Conservation (phyloP, 2,113 vertebrate species). For the Acinonyx jubatus region DNA sequence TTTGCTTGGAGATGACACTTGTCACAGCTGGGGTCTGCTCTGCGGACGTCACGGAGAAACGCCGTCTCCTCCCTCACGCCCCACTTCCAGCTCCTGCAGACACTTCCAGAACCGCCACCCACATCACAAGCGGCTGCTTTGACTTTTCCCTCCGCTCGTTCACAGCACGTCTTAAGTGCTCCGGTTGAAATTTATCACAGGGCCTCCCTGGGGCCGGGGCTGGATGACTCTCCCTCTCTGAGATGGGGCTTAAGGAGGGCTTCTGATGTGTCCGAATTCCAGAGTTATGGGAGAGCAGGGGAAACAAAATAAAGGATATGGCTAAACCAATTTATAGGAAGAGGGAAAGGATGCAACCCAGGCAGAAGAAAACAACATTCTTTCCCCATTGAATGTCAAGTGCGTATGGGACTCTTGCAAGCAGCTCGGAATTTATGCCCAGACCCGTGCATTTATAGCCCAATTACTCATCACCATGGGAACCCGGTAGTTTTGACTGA, state of each 20-base stretch:
- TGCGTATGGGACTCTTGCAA: background rate
- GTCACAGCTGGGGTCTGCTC: background rate
- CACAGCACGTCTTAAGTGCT: background rate
- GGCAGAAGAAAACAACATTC: background rate
- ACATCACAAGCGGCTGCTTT: background rate
- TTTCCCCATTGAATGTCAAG: background rate
- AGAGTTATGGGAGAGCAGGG: background rate
- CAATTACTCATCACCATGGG: conserved; percentile 32
- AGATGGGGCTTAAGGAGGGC: background rate
- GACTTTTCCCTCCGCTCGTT: background rate
- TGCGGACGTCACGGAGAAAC: fast-evolving
- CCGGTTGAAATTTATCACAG: background rate
- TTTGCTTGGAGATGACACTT: background rate
- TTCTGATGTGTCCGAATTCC: background rate
- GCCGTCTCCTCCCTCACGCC: fast-evolving
- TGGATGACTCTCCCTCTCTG: background rate
- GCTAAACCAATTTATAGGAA: background rate
- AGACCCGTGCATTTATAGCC: background rate
- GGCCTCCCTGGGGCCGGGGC: background rate
- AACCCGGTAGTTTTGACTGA: conserved; percentile 50
- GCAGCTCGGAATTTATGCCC: background rate
- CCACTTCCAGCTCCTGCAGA: background rate
- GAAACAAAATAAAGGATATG: background rate
- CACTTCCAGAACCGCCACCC: background rate
- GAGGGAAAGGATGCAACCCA: background rate